These are phyloP conservation scores for Sycophaga agraensis DNA, from an alignment of 1,140 invertebrate genomes.

Conservation along the genomic window DNA sequence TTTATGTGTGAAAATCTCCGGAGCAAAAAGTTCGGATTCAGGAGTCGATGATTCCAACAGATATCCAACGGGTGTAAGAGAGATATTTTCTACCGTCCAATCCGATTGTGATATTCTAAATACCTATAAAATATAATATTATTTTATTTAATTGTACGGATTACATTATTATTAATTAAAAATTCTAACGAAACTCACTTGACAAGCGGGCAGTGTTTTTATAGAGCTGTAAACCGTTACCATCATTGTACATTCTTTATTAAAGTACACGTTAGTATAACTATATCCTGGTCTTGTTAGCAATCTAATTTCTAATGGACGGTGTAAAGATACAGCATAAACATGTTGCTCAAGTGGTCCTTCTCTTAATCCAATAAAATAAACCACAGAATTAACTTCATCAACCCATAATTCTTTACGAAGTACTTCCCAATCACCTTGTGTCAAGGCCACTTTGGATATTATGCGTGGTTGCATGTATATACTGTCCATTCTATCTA, in stretches of 20 bases:
- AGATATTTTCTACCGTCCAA: constrained; percentile 68
- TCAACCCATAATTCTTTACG: constrained; percentile 79
- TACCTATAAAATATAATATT: constrained; percentile 55
- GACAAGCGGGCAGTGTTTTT: constrained; percentile 75
- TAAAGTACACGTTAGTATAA: constrained; percentile 75
- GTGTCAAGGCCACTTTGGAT: constrained; percentile 72
- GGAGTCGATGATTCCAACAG: constrained; percentile 66
- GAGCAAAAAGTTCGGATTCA: constrained; percentile 65
- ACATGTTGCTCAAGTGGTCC: constrained; percentile 81
- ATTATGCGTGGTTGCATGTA: constrained; percentile 63
- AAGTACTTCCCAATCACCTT: constrained; percentile 82
- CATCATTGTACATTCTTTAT: constrained; percentile 81
- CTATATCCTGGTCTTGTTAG: constrained; percentile 76
- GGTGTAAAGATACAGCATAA: constrained; percentile 73
- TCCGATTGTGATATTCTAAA: constrained; percentile 70
- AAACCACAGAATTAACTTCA: constrained; percentile 69
- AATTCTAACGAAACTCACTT: constrained; percentile 46
- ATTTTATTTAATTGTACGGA: too few species aligned
- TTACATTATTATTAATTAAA: background rate
- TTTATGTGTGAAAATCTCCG: constrained; percentile 73
- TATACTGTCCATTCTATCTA: constrained; percentile 58
- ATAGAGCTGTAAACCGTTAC: constrained; percentile 90
- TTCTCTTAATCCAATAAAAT: constrained; percentile 79
- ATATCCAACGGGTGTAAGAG: constrained; percentile 68
- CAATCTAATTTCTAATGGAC: constrained; percentile 68